Conservation (phyloP, 2,888 invertebrate species). For the Tridacna crocea region DNA sequence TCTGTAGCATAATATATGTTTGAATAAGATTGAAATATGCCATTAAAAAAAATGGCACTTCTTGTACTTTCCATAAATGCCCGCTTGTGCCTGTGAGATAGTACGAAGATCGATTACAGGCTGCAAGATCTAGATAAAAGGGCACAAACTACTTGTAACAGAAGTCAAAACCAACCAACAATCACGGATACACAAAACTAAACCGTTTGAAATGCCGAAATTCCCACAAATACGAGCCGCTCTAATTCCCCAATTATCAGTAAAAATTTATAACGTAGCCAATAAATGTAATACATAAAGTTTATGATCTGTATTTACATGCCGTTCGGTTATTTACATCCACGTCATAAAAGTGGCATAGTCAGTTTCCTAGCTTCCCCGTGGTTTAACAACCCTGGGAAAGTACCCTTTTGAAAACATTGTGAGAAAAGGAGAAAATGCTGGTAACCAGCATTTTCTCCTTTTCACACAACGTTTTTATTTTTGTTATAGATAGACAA, state of each 20-base stretch:
- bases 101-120: no score
- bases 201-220: conserved; percentile 12
- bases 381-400: background rate
- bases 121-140: no score
- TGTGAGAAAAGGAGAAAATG: background rate
- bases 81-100: no score
- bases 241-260: conserved; percentile 50
- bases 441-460: background rate
- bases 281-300: conserved; percentile 63
- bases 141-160: no score
- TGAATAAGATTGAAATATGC: no score
- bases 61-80: no score
- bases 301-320: conserved; percentile 51
- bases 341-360: conserved; percentile 62
- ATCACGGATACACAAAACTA: no score
- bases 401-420: background rate
- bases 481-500: no score
- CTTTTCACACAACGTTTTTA: background rate
- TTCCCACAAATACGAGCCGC: conserved; percentile 36
- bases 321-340: conserved; percentile 52
- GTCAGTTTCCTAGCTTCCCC: background rate
- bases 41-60: no score
- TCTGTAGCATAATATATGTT: no score
- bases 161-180: no score
- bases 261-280: conserved; percentile 49